A percentile compares a stretch with the other conserved stretches of the same genome.
Evolutionary conservation across 2,113 vertebrate species (phyloP).

Genomic region (Bambusicola thoracicus): DNA sequence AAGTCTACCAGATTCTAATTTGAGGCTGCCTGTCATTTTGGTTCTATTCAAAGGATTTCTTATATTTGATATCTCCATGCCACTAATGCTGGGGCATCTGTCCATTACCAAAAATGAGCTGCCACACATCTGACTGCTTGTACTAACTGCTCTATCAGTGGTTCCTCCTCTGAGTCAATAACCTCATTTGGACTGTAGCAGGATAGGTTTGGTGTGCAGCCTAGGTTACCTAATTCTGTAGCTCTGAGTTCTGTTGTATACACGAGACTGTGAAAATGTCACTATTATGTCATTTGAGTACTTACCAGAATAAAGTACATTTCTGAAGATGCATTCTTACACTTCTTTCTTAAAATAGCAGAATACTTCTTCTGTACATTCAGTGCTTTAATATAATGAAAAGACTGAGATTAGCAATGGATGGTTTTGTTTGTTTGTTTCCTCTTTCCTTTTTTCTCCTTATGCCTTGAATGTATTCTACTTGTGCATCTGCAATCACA

Average conservation of each 20-base stretch:
- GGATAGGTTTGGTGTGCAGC: conserved; percentile 11
- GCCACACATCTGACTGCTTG: conserved; percentile 60
- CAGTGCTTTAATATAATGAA: background rate
- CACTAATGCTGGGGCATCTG: conserved; percentile 43
- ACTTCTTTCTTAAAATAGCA: background rate
- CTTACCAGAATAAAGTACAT: background rate
- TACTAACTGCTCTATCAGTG: conserved; percentile 63
- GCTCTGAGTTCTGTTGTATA: background rate
- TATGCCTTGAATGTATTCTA: background rate
- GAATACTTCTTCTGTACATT: background rate
- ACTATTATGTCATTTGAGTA: background rate
- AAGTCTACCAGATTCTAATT: conserved; percentile 34
- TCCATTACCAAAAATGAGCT: conserved; percentile 64
- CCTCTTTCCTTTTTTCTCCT: background rate
- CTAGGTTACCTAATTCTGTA: conserved; percentile 18
- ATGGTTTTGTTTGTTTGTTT: background rate
- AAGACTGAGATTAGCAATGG: background rate
- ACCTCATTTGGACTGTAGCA: conserved; percentile 46
- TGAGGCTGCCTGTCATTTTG: background rate
- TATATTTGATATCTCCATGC: background rate
- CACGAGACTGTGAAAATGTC: background rate
- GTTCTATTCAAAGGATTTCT: conserved; percentile 27
- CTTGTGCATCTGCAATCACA: background rate
- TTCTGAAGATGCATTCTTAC: background rate
- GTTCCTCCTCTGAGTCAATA: conserved; percentile 55